Conservation (phyloP, 1,140 invertebrate species). For the Halictus rubicundus region DNA sequence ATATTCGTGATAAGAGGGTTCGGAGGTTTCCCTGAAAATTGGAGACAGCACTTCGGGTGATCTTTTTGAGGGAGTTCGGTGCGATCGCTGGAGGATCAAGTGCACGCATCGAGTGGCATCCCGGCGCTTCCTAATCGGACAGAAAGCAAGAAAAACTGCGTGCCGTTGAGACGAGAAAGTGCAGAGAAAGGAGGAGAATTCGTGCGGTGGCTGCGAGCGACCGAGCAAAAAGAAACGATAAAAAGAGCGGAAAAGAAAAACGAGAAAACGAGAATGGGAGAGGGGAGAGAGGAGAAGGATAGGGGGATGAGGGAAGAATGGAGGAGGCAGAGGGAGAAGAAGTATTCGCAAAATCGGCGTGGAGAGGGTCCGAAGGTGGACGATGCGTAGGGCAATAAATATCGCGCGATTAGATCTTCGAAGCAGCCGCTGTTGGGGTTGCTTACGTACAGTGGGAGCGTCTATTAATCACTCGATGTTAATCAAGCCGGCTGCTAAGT, state of each 20-base stretch:
- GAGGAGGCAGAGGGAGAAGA: slow-evolving; percentile 25
- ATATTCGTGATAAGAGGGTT: too few species aligned
- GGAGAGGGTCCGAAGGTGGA: slow-evolving; percentile 56
- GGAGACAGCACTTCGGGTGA: too few species aligned
- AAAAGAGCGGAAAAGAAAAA: background rate
- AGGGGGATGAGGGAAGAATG: background rate
- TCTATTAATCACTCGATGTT: slow-evolving; percentile 77
- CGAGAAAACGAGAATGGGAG: background rate
- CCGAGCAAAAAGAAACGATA: slow-evolving; percentile 11
- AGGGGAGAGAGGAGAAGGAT: slow-evolving; percentile 1
- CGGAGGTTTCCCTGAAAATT: too few species aligned
- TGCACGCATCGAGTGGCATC: background rate
- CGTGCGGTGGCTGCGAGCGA: background rate
- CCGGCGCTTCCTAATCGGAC: slow-evolving; percentile 7
- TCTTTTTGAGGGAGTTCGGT: too few species aligned
- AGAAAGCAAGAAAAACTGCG: background rate
- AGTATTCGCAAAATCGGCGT: slow-evolving; percentile 58
- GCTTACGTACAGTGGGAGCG: slow-evolving; percentile 66
- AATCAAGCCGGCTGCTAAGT: slow-evolving; percentile 76
- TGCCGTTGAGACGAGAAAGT: background rate
- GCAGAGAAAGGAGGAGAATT: slow-evolving; percentile 2
- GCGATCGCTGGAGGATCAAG: background rate
- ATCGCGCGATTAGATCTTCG: slow-evolving; percentile 76
- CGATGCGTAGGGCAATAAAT: slow-evolving; percentile 74
- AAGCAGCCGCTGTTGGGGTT: slow-evolving; percentile 67